Evolutionary conservation across 2,888 invertebrate genomes (phyloP), one percentile per base, ranked within the genome.

Genomic region (Theretra japonica): DNA sequence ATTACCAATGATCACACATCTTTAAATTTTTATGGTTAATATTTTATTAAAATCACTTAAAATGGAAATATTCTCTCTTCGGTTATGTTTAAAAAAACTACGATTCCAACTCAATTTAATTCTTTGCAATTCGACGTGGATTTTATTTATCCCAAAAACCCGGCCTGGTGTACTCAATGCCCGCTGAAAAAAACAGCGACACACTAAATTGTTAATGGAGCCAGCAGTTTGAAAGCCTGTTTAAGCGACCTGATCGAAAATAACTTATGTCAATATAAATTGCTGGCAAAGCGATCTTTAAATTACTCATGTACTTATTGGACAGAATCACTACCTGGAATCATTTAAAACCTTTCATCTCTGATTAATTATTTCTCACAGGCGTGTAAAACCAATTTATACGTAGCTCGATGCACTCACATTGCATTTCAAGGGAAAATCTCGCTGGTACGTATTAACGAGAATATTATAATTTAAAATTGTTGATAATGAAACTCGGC

Each of bases 331-430:
- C 71, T 73, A 59, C 73, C 74, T 73, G 75, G 74, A 73, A 77
- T 77, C 80, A 75, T 72, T 80, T 81, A 74, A 77, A 81, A 74
- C 79, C 79, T 82, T 82, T 81, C 77, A 82, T 78, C 75, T 76
- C 74, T 76, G 77, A 79, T 81, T 82, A 83, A 84, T 83, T 83
- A 82, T 80, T 81, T 80, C 79, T 76, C 78, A 76, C 71, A 71
- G 74, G 56, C 70, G 70, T 75, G 72, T 73, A 77, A 71, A 19
- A 65, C 23, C 65, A 41, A 65, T 65, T 65, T 65, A 48, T 23
- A 48, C 58, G 65, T 41, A 65, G 62, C 15, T 62, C 19, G 58
- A 17, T 25, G 17, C 15, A n/a, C 19, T 19, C 21, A 65, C 21
- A 21, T 65, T 65, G 62, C 62, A 65, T 65, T 65, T 41, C 21